Conservation (phyloP, 2,113 vertebrate species). For the Nerophis lumbriciformis region DNA sequence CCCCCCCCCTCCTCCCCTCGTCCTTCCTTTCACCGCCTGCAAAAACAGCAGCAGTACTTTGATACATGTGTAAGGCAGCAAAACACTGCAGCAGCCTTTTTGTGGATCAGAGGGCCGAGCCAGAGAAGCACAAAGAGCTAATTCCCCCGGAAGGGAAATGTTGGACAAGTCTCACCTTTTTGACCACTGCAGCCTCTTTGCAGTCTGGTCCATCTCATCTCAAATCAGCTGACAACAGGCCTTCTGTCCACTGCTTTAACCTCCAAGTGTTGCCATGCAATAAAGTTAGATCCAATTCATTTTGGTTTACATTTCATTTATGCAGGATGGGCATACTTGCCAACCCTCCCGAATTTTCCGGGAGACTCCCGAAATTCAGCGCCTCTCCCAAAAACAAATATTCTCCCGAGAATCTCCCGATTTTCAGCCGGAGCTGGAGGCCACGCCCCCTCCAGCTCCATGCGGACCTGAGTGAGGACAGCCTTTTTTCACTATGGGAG, state of each 20-base stretch:
- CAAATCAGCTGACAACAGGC: conserved; percentile 35
- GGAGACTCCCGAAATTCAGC: too few relatives aligned
- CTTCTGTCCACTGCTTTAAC: conserved; percentile 42
- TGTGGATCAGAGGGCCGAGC: conserved; percentile 22
- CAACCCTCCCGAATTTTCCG: too few relatives aligned
- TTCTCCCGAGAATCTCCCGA: too few relatives aligned
- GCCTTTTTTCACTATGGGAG: too few relatives aligned
- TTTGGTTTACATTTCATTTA: background rate
- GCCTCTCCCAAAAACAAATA: too few relatives aligned
- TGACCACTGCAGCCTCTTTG: conserved; percentile 43
- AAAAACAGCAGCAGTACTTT: conserved; percentile 43
- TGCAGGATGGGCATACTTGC: background rate
- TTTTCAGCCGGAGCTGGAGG: too few relatives aligned
- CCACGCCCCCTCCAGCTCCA: too few relatives aligned
- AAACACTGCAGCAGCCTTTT: conserved; percentile 20
- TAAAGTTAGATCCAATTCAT: background rate
- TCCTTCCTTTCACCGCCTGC: conserved; percentile 22
- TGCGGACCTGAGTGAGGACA: too few relatives aligned
- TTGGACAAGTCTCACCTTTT: conserved; percentile 45
- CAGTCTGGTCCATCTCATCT: conserved; percentile 30
- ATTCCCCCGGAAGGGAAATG: conserved; percentile 34
- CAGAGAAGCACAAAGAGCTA: conserved; percentile 36
- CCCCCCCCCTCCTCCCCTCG: background rate
- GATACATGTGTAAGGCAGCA: conserved; percentile 31
- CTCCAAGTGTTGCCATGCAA: background rate